Conservation (phyloP, 2,888 invertebrate species). For the Phyllotreta striolata region DNA sequence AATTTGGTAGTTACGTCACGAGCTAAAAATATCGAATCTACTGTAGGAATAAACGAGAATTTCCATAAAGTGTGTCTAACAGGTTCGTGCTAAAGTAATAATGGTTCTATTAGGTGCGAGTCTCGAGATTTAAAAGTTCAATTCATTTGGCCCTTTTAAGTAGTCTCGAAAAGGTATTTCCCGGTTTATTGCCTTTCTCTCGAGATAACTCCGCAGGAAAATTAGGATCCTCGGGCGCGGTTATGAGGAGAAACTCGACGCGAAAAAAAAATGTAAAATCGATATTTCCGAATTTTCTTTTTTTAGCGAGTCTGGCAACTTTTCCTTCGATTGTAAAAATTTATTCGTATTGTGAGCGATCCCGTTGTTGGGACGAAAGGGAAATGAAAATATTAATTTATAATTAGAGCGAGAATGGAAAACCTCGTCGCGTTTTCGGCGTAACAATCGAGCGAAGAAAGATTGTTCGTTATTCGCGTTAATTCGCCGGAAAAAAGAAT, state of each 20-base stretch:
- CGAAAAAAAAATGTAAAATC: slow-evolving; percentile 3
- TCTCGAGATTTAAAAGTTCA: slow-evolving; percentile 11
- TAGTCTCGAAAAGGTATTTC: slow-evolving; percentile 16
- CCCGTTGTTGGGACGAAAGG: no score
- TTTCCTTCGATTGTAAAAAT: neutral
- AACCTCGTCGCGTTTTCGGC: no score
- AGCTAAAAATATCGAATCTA: no score
- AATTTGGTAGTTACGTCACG: no score
- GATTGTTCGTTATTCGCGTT: no score
- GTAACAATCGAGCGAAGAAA: no score
- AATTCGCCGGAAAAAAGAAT: no score
- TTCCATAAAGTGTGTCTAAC: slow-evolving; percentile 1
- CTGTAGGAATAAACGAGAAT: neutral
- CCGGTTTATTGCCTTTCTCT: slow-evolving; percentile 18
- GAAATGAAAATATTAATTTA: no score
- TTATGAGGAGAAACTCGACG: slow-evolving; percentile 12
- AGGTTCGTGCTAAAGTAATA: slow-evolving; percentile 4
- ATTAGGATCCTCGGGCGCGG: slow-evolving; percentile 7
- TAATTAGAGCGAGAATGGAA: no score
- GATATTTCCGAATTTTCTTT: slow-evolving; percentile 5
- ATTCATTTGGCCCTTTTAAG: slow-evolving; percentile 11
- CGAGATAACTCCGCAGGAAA: slow-evolving; percentile 15
- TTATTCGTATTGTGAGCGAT: neutral
- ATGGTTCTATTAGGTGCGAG: slow-evolving; percentile 18
- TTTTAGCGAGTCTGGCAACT: slow-evolving; percentile 2